These are phyloP conservation scores for Drosophila fungiperda DNA, from an alignment of 2,888 invertebrate genomes.

Conservation along the genomic window DNA sequence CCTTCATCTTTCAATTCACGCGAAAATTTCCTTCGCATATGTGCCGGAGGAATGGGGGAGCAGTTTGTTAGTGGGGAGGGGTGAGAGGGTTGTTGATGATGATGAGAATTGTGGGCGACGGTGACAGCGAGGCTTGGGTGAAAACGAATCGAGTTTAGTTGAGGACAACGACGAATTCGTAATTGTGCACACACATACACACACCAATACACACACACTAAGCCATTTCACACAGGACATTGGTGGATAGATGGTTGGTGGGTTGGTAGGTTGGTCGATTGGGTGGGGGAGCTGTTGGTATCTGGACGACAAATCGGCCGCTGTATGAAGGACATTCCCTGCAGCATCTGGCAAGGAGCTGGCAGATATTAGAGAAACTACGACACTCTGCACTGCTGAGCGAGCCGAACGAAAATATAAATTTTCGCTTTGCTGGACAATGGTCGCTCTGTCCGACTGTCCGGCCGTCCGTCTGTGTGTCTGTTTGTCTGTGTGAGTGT, in stretches of 20 bases:
- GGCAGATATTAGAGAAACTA: slow-evolving; percentile 76
- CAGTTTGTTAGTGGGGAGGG: slow-evolving; percentile 28
- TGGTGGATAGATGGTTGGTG: slow-evolving; percentile 1
- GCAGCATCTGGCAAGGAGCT: slow-evolving; percentile 76
- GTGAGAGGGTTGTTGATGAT: slow-evolving; percentile 11
- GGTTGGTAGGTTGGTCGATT: not conserved
- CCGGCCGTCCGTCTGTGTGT: slow-evolving; percentile 36
- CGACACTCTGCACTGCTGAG: slow-evolving; percentile 41
- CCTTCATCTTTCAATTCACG: slow-evolving; percentile 82
- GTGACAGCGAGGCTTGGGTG: slow-evolving; percentile 71
- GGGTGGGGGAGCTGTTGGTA: slow-evolving; percentile 20
- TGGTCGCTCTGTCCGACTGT: slow-evolving; percentile 42
- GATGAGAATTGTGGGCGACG: slow-evolving; percentile 49
- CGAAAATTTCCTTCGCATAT: slow-evolving; percentile 77
- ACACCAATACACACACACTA: slow-evolving; percentile 60
- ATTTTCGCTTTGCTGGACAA: slow-evolving; percentile 78
- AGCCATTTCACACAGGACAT: slow-evolving; percentile 42
- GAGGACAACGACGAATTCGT: slow-evolving; percentile 77
- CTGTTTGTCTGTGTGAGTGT: slow-evolving; percentile 41
- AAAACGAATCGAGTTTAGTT: slow-evolving; percentile 78
- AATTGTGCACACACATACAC: slow-evolving; percentile 68
- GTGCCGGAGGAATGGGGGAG: slow-evolving; percentile 36
- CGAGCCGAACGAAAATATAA: slow-evolving; percentile 74
- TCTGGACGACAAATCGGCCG: slow-evolving; percentile 63
- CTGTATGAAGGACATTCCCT: slow-evolving; percentile 52